Base-by-base conservation (phyloP, 2,888 invertebrate genomes). In the Cosmopolites sordidus region DNA sequence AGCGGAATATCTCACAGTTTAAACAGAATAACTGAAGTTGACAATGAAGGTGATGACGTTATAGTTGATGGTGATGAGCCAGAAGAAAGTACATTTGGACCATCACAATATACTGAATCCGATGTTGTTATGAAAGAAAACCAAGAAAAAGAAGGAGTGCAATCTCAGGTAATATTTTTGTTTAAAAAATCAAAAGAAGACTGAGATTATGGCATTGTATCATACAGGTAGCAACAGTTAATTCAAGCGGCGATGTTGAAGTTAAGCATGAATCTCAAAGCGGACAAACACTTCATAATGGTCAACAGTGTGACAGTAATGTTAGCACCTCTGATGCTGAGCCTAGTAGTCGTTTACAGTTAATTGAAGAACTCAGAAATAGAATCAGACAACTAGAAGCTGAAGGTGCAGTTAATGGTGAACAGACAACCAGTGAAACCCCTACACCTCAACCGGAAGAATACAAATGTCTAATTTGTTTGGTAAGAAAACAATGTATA, bases 381-480 rank as follows among this genome's bases (percentile, higher is more conserved):
- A 74, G 78, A 63, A 78, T 82, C 56, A 74, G 78, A 60, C 79
- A 81, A 65, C 68, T 80, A 51, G 83, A 81, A 67, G 74, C 73
- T 16, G 76, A 77, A 63, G 72, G 73, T 51, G 64, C 65, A 18
- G 54, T 50, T 14, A 57, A 57, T 55, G 58, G 58, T 9, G 58
- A 54, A 15, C 49, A 52, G 11, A 50, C 53, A 38, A 37, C 48
- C 29, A 50, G 46, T 27, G 58, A 55, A 6, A 40, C 42, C 2
- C 17, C 43, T n/a, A 58, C 55, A 15, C 49, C 52, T 17, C 54
- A 76, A 67, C 71, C 75, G 61, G 80, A 80, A 67, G 79, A 81
- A 61, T 81, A 81, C 72, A 83, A 84, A 73, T 87, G 86, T 77
- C 79, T 86, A 70, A 86, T 87, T 71, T 87, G 86, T 75, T 81